Conservation (phyloP, 1,140 invertebrate genomes). For the Oryctes rhinoceros region DNA sequence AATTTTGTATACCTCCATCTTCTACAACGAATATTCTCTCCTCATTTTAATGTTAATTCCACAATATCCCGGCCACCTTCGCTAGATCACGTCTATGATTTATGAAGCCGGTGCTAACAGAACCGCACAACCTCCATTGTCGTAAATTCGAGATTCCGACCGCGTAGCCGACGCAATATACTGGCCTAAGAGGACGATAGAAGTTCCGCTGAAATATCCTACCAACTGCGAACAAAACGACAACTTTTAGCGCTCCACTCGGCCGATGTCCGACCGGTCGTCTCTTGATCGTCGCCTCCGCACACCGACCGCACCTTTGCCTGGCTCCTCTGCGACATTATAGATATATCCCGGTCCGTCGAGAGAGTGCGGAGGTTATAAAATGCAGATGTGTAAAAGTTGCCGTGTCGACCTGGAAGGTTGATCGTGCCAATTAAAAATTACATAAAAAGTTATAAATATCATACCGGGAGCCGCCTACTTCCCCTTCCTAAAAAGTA, state of each 20-base stretch:
- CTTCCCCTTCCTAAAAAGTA: too few relatives aligned
- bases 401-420: too few relatives aligned
- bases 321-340: neutral
- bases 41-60: slow-evolving; percentile 4
- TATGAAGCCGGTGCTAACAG: neutral
- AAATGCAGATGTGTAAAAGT: too few relatives aligned
- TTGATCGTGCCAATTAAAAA: too few relatives aligned
- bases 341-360: too few relatives aligned
- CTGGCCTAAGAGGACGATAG: neutral
- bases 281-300: neutral
- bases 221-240: neutral
- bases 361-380: too few relatives aligned
- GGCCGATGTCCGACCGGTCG: neutral
- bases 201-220: neutral
- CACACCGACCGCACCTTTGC: neutral
- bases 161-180: slow-evolving; percentile 14
- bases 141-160: slow-evolving; percentile 18
- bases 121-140: slow-evolving; percentile 7
- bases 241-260: neutral
- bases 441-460: too few relatives aligned
- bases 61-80: neutral
- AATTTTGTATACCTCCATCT: too few relatives aligned
- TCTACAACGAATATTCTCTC: neutral
- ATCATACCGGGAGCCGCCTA: too few relatives aligned
- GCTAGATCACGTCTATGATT: neutral